phyloP scores from a whole-genome alignment of 2,888 invertebrate species.

The Nomada ruficornis region DNA sequence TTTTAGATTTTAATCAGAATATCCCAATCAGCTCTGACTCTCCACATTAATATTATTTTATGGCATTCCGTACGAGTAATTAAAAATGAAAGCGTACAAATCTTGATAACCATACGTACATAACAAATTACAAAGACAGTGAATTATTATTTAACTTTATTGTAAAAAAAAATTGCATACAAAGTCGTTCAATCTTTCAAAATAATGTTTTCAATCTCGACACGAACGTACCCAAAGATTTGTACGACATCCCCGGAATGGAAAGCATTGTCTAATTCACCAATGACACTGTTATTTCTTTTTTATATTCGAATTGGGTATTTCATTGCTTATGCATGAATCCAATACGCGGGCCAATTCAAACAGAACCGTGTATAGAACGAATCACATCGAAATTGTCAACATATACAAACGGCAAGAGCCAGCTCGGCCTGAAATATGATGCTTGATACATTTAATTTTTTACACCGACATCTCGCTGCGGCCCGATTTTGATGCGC shows the following conservation, averaged over 20 bases:
- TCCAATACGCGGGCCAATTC: constrained; percentile 28
- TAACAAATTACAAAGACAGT: too few species aligned
- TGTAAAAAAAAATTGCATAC: too few species aligned
- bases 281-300: background rate
- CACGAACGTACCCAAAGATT: background rate
- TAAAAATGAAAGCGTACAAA: background rate
- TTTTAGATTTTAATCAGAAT: too few species aligned
- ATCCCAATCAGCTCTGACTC: too few species aligned
- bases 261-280: constrained; percentile 14
- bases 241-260: background rate
- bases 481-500: background rate
- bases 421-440: background rate
- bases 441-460: constrained; percentile 42
- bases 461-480: constrained; percentile 9
- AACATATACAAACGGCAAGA: background rate
- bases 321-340: constrained; percentile 38
- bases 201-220: background rate
- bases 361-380: constrained; percentile 35
- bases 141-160: too few species aligned
- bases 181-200: background rate
- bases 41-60: background rate
- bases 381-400: constrained; percentile 30
- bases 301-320: constrained; percentile 12
- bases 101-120: too few species aligned
- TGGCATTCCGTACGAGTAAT: background rate